These are phyloP conservation scores for Lycocerus yunnanus DNA, from an alignment of 2,888 invertebrate species.

Conservation along the genomic window DNA sequence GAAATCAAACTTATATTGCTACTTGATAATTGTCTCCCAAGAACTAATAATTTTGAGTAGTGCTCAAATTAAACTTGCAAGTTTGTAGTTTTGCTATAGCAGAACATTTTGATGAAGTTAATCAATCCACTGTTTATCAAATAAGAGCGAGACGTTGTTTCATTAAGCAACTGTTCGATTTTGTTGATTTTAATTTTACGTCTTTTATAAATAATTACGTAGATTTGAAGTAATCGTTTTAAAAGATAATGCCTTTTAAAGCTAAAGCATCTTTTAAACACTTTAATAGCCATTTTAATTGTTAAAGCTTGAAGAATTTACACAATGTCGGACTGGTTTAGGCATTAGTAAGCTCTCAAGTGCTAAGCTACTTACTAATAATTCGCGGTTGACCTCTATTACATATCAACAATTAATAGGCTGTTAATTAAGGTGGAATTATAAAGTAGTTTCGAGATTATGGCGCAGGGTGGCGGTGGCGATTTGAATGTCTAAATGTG, in stretches of 20 bases:
- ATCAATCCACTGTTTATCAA: background rate
- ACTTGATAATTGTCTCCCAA: background rate
- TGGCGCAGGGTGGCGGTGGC: background rate
- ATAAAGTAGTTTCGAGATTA: background rate
- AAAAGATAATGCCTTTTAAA: background rate
- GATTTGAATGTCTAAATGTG: background rate
- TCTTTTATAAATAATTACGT: background rate
- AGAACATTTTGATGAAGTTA: background rate
- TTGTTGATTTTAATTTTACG: background rate
- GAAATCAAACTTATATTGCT: background rate
- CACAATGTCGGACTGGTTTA: background rate
- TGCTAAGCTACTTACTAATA: background rate
- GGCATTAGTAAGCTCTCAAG: background rate
- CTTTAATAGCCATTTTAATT: background rate
- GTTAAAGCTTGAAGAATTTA: background rate
- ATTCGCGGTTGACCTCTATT: background rate
- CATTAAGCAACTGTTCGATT: background rate
- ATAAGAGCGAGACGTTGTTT: background rate
- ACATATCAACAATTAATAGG: background rate
- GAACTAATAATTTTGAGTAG: background rate
- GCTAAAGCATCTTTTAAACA: background rate
- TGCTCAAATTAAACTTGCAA: background rate
- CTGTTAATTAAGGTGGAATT: background rate
- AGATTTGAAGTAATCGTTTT: background rate
- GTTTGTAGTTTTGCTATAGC: background rate